Percentiles rank a stretch among this genome's conserved stretches.
Evolutionary conservation across 2,113 vertebrate species (phyloP).

Genomic region (Acrocephalus arundinaceus): DNA sequence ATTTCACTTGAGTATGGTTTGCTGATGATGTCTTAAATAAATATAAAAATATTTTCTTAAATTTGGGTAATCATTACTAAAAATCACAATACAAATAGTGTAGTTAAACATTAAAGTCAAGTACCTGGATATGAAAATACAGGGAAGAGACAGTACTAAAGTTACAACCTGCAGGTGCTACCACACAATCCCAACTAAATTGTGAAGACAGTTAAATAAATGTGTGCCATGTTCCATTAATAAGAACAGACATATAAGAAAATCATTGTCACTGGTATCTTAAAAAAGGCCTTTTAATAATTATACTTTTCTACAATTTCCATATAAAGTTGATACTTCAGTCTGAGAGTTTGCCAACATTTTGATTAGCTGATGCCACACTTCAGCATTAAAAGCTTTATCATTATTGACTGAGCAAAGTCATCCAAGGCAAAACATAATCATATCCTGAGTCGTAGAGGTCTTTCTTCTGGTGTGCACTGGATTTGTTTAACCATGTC

Average conservation of each 20-base stretch:
- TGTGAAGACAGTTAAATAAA: background rate
- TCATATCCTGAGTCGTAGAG: background rate
- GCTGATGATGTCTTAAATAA: background rate
- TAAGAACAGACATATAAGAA: background rate
- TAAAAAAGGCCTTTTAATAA: background rate
- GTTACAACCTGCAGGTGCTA: background rate
- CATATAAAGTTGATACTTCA: background rate
- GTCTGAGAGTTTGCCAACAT: background rate
- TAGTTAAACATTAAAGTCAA: background rate
- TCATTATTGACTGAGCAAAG: background rate
- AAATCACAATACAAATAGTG: background rate
- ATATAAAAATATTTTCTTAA: background rate
- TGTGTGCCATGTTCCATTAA: background rate
- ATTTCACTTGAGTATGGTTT: background rate
- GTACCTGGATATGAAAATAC: background rate
- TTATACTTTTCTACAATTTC: background rate
- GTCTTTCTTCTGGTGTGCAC: background rate
- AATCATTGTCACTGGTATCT: background rate
- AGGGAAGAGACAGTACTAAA: background rate
- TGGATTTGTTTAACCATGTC: background rate
- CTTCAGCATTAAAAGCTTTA: background rate
- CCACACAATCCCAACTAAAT: background rate
- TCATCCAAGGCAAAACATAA: background rate
- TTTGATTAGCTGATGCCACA: background rate
- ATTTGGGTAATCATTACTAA: background rate